Conservation (phyloP, 2,888 invertebrate genomes). For the Ptychoptera contaminata region DNA sequence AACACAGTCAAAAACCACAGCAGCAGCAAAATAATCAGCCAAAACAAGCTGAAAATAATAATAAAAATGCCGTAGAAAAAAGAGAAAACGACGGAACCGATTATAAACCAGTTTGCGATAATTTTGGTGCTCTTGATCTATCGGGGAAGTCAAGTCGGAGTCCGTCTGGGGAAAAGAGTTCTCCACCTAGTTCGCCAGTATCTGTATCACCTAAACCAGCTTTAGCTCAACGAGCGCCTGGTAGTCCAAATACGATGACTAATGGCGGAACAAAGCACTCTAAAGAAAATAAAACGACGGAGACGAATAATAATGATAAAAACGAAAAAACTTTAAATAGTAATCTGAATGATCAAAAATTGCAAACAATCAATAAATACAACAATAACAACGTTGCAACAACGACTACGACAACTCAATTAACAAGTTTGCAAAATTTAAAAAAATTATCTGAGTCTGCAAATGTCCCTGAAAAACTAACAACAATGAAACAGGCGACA, state of each 20-base stretch:
- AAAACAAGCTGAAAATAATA: conserved; percentile 18
- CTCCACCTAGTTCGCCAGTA: conserved; percentile 11
- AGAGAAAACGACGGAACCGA: conserved; percentile 4
- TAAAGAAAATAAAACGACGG: conserved; percentile 8
- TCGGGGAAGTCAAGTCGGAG: conserved; percentile 30
- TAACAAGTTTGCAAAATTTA: conserved; percentile 32
- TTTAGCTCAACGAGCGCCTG: conserved; percentile 3
- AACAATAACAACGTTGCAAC: conserved; percentile 3
- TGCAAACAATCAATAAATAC: neutral
- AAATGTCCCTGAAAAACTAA: conserved; percentile 23
- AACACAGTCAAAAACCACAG: neutral
- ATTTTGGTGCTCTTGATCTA: conserved; percentile 37
- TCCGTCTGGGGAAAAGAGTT: conserved; percentile 13
- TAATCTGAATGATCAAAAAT: too few species aligned
- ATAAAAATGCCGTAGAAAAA: conserved; percentile 13
- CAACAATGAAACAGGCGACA: neutral
- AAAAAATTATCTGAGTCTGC: conserved; percentile 36
- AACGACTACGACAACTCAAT: conserved; percentile 1
- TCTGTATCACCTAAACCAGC: conserved; percentile 5
- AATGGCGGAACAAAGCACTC: conserved; percentile 7
- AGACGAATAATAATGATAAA: too few species aligned
- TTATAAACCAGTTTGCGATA: conserved; percentile 27
- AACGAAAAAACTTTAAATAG: too few species aligned
- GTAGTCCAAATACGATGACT: conserved; percentile 7
- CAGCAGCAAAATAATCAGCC: neutral